phyloP scores from a whole-genome alignment of 2,888 invertebrate genomes.

The Patella depressa region DNA sequence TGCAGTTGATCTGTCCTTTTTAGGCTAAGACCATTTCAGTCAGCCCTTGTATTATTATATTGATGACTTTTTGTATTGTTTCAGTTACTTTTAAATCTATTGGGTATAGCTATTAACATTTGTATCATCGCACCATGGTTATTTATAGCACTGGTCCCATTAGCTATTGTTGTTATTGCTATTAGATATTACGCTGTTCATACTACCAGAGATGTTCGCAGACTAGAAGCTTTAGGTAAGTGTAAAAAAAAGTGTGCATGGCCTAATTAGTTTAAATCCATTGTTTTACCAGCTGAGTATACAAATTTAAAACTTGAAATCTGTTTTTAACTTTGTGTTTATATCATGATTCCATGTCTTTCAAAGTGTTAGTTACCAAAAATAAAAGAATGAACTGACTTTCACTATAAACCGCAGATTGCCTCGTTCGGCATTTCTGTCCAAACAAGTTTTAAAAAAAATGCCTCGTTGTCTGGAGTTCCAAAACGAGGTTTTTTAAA shows the following conservation, averaged over 20 bases:
- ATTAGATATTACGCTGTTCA: conserved; percentile 78
- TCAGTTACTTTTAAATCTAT: background rate
- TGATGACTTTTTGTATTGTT: background rate
- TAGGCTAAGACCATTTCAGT: no score
- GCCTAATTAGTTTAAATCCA: background rate
- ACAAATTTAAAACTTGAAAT: background rate
- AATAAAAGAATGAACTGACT: no score
- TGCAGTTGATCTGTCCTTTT: no score
- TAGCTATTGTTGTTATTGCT: conserved; percentile 74
- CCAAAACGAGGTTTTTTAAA: no score
- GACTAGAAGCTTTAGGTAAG: conserved; percentile 73
- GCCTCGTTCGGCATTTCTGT: no score
- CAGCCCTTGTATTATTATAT: no score
- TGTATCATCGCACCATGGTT: conserved; percentile 80
- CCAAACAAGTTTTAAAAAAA: no score
- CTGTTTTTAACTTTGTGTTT: conserved; percentile 12
- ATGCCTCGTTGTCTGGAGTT: no score
- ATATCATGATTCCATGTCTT: background rate
- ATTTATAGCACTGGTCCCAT: conserved; percentile 74
- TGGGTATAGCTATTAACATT: conserved; percentile 68
- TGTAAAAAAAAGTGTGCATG: conserved; percentile 23
- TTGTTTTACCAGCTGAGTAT: background rate
- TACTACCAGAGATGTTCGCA: conserved; percentile 83
- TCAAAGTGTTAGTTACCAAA: no score
- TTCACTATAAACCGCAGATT: no score